Percentiles rank a stretch among this genome's conserved stretches.
Evolutionary conservation across 92 coral and sea anemone species (phyloP).

Genomic region (Phenganax stokvisi): DNA sequence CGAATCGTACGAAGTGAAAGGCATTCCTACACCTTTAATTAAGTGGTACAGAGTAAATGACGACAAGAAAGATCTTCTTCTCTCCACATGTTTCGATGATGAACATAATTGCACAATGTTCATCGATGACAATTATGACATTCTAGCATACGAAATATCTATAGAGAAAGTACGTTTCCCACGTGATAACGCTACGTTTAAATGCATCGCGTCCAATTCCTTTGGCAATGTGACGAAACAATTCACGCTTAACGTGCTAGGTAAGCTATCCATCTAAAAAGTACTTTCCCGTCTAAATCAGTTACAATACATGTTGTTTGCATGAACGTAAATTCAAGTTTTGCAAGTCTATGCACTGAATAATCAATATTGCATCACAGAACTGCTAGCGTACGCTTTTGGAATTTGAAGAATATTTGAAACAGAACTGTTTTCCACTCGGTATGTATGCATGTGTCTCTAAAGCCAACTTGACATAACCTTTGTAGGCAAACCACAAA

Average conservation of each 20-base stretch:
- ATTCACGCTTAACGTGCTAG: background rate
- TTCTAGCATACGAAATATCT: background rate
- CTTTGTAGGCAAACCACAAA: slow-evolving; percentile 20
- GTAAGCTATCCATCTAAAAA: background rate
- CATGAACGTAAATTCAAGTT: background rate
- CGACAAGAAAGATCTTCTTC: slow-evolving; percentile 6
- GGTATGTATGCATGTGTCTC: background rate
- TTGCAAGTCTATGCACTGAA: background rate
- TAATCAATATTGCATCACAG: background rate
- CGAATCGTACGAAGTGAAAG: background rate
- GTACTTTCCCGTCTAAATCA: background rate
- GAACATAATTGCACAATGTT: background rate
- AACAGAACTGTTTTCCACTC: background rate
- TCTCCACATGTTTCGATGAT: slow-evolving; percentile 12
- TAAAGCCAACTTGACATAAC: no score
- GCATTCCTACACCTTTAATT: slow-evolving; percentile 33
- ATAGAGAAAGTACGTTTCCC: background rate
- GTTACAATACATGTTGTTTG: background rate
- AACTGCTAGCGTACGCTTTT: background rate
- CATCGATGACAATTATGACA: background rate
- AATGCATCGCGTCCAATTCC: background rate
- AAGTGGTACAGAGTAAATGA: slow-evolving; percentile 34
- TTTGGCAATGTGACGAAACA: background rate
- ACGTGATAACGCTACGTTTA: background rate
- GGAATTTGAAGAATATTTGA: background rate